These are phyloP conservation scores for Plutomurus gul DNA, from an alignment of 1,140 invertebrate species.

Conservation along the genomic window DNA sequence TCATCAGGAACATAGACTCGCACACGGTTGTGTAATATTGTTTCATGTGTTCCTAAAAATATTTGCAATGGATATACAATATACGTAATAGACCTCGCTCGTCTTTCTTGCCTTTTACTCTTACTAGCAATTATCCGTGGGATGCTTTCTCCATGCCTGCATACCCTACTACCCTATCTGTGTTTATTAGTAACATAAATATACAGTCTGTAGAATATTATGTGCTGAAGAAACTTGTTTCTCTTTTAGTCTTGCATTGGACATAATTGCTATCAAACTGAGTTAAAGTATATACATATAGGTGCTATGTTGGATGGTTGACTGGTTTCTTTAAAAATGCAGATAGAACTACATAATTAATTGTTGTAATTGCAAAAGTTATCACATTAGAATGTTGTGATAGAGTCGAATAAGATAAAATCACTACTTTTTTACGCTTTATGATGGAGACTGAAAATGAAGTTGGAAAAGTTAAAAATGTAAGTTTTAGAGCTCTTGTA, in stretches of 20 bases:
- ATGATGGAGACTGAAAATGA: slow-evolving; percentile 13
- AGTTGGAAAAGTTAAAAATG: not conserved
- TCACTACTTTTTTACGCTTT: not conserved
- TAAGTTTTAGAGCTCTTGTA: not conserved
- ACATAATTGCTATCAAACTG: no score
- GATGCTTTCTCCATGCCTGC: not conserved
- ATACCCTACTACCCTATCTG: no score
- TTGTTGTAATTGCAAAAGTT: not conserved
- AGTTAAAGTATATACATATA: no score
- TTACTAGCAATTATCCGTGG: not conserved
- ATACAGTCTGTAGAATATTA: not conserved
- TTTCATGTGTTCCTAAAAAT: not conserved
- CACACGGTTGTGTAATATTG: slow-evolving; percentile 1
- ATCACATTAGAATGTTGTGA: no score
- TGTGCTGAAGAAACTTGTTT: no score
- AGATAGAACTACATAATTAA: no score
- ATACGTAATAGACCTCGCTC: not conserved
- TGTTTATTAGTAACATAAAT: not conserved
- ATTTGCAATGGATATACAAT: not conserved
- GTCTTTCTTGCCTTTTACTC: not conserved
- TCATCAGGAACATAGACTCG: not conserved
- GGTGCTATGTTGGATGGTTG: no score
- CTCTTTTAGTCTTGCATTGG: no score
- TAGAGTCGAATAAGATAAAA: no score
- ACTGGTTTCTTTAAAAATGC: no score